Conservation (phyloP, 92 coral and sea anemone genomes). For the Parazoanthus swiftii region DNA sequence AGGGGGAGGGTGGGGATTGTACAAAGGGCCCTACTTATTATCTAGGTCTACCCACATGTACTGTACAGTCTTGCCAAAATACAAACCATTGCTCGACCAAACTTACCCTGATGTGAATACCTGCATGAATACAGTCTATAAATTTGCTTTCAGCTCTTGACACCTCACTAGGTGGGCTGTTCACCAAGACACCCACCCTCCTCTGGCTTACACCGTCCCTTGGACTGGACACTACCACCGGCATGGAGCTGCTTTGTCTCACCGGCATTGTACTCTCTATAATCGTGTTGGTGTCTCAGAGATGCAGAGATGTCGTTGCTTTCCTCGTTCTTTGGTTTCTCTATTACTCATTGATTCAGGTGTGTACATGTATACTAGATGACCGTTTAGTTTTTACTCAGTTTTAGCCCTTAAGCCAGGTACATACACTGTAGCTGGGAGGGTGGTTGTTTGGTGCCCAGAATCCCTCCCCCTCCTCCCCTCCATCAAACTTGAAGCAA, state of each 20-base stretch:
- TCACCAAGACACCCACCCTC: conserved; percentile 73
- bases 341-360: conserved; percentile 84
- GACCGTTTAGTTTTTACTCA: background rate
- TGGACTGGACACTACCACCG: conserved; percentile 83
- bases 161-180: conserved; percentile 56
- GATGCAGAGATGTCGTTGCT: conserved; percentile 74
- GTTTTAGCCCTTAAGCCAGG: background rate
- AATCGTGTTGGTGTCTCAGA: conserved; percentile 76
- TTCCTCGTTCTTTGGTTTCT: conserved; percentile 78
- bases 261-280: conserved; percentile 72
- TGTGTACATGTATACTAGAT: conserved; percentile 19
- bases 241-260: conserved; percentile 91
- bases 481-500: background rate
- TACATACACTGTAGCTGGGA: too few species aligned
- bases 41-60: too few species aligned
- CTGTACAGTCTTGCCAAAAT: too few species aligned
- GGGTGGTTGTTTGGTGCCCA: background rate
- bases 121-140: too few species aligned
- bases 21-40: background rate
- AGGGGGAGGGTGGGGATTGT: background rate
- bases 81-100: too few species aligned
- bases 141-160: conserved; percentile 39
- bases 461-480: too few species aligned
- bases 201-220: conserved; percentile 80
- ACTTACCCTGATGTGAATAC: too few species aligned